A percentile compares a stretch with the other conserved stretches of the same genome.
Conservation (phyloP, 2,113 vertebrate genomes). For the Brachyhypopomus occidentalis region DNA sequence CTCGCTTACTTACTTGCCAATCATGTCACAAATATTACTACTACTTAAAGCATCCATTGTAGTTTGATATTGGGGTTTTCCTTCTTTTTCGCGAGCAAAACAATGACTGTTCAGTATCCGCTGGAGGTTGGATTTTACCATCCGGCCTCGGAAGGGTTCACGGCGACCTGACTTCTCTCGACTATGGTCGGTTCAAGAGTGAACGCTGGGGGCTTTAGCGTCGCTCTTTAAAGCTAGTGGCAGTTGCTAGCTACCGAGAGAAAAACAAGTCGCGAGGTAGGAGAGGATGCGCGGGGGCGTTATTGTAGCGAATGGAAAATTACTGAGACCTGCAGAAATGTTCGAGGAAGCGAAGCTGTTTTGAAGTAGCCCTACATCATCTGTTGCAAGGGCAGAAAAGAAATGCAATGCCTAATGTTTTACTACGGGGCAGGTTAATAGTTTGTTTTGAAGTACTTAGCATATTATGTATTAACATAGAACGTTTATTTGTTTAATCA, state of each 20-base stretch:
- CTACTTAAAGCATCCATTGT: constrained; percentile 76
- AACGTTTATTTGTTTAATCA: too few relatives aligned
- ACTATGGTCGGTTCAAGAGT: constrained; percentile 54
- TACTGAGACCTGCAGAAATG: constrained; percentile 41
- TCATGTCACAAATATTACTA: constrained; percentile 79
- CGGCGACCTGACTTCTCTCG: constrained; percentile 71
- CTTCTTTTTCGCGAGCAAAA: constrained; percentile 85
- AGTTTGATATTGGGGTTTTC: constrained; percentile 70
- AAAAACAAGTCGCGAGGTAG: constrained; percentile 7
- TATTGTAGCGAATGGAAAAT: constrained; percentile 49
- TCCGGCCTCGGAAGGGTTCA: constrained; percentile 80
- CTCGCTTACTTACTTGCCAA: constrained; percentile 74
- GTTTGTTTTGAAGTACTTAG: neutral
- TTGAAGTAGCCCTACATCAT: constrained; percentile 25
- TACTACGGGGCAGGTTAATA: too few relatives aligned
- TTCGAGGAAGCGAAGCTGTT: neutral
- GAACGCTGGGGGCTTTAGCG: constrained; percentile 36
- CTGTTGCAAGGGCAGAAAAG: constrained; percentile 3
- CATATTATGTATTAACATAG: too few relatives aligned
- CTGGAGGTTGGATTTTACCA: constrained; percentile 88
- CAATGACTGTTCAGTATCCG: constrained; percentile 86
- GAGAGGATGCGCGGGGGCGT: constrained; percentile 24
- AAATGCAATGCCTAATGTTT: neutral
- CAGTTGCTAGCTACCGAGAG: neutral
- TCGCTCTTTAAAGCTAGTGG: constrained; percentile 15